These are phyloP conservation scores for Leptinotarsa lineolata DNA, from an alignment of 1,140 invertebrate species.

Conservation along the genomic window DNA sequence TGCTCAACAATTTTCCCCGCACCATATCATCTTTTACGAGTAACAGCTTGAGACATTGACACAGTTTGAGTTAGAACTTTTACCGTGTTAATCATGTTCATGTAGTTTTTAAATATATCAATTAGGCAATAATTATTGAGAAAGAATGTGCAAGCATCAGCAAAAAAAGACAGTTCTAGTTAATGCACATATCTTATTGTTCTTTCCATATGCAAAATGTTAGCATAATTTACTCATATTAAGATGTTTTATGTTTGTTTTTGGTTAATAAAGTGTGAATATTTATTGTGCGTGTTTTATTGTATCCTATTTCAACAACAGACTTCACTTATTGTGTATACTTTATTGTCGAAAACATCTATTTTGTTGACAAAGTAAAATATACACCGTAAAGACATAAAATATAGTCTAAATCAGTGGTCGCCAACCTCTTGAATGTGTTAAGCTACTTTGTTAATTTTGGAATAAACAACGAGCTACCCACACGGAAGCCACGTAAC, in stretches of 20 bases:
- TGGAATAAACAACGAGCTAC: too few species aligned
- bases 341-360: too few species aligned
- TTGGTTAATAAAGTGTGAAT: conserved; percentile 54
- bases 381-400: too few species aligned
- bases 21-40: conserved; percentile 34
- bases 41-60: conserved; percentile 39
- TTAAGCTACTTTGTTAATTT: too few species aligned
- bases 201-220: conserved; percentile 53
- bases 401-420: too few species aligned
- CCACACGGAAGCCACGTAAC: too few species aligned
- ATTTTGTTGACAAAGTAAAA: too few species aligned
- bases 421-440: too few species aligned
- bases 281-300: conserved; percentile 27
- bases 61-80: conserved; percentile 35
- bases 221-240: conserved; percentile 48
- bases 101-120: conserved; percentile 35
- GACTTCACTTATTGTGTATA: too few species aligned
- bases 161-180: conserved; percentile 26
- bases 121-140: conserved; percentile 36
- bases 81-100: conserved; percentile 16
- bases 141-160: conserved; percentile 24
- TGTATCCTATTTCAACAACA: too few species aligned
- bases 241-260: conserved; percentile 52
- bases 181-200: conserved; percentile 48
- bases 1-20: conserved; percentile 42